Evolutionary conservation across 2,797 vertebrate species (phyloP).

Genomic region (Pseudopleuronectes americanus): DNA sequence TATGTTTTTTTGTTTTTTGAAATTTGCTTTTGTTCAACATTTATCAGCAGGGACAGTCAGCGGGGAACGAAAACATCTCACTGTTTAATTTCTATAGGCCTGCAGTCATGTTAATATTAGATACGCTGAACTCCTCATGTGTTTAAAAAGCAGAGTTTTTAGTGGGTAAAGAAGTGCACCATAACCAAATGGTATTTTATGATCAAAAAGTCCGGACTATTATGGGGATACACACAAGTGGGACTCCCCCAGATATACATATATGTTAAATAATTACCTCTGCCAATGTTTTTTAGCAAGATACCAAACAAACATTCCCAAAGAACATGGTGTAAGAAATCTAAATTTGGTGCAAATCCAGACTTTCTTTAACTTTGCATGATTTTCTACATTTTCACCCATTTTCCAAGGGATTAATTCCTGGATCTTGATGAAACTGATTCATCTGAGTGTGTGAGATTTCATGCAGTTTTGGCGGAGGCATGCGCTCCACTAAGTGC

Average conservation of each 20-base stretch:
- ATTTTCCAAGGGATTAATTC: too few species aligned
- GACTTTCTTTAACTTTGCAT: too few species aligned
- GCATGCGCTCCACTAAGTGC: too few species aligned
- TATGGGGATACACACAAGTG: neutral
- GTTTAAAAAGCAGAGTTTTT: constrained; percentile 15
- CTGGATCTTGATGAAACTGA: too few species aligned
- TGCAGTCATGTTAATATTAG: constrained; percentile 52
- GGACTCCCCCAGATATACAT: neutral
- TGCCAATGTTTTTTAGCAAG: too few species aligned
- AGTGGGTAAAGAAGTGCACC: neutral
- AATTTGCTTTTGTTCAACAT: constrained; percentile 50
- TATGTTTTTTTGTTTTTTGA: constrained; percentile 30
- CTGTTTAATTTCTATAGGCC: constrained; percentile 44
- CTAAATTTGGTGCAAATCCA: too few species aligned
- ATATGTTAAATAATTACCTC: neutral
- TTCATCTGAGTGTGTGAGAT: too few species aligned
- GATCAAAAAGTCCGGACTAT: neutral
- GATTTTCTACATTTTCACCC: too few species aligned
- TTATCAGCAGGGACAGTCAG: constrained; percentile 28
- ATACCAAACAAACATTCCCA: too few species aligned
- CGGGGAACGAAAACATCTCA: constrained; percentile 29
- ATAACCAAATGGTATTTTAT: neutral
- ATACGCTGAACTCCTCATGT: constrained; percentile 9
- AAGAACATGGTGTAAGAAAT: too few species aligned
- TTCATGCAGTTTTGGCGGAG: too few species aligned